Evolutionary conservation across 2,113 vertebrate species (phyloP), one percentile per base, ranked within the genome.

Genomic region (Polypterus senegalus): DNA sequence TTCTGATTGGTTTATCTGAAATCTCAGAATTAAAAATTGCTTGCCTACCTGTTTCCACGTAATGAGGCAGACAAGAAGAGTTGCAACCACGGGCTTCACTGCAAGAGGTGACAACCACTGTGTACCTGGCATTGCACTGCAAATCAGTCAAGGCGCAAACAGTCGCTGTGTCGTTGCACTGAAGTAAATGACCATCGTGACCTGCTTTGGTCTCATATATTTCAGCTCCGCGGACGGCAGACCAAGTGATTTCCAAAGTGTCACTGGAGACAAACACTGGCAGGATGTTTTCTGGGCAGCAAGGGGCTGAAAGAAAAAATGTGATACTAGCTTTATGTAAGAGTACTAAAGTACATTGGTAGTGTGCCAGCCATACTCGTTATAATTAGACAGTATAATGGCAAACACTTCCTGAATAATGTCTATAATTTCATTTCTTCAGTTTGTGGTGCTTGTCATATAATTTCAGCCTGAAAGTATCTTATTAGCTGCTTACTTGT

Each of bases 61-160:
- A 48, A 2, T 63, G 76, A 0, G 88, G 64, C 0, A 52, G 59
- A 52, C 92, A 97, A 0, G 89, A 89, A 4, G 10, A 63, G 60
- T 85, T 93, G 81, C 84, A 88, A 65, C 88, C 89, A 3, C 83
- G 63, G 65, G 82, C 72, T 66, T 93, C 94, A 3, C 85, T 92
- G 83, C 90, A 89, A 3, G 93, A 86, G 46, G 66, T 79, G 55
- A 95, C 88, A 0, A 84, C 86, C 68, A 95, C 71, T 1, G 70
- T 84, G 64, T 93, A 97, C 5, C 27, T 59, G 0, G 85, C 86
- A 81, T 87, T 70, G 70, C 95, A 93, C 1, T 5, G 73, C 61
- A 97, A 77, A 9, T 90, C 86, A 0, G 92, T 92, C 11, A 95
- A 78, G 0, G 80, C 88, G 27, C 93, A 96, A 3, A 88, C 75